phyloP scores from a whole-genome alignment of 1,140 invertebrate species.

The Drosophila kanapiae region DNA sequence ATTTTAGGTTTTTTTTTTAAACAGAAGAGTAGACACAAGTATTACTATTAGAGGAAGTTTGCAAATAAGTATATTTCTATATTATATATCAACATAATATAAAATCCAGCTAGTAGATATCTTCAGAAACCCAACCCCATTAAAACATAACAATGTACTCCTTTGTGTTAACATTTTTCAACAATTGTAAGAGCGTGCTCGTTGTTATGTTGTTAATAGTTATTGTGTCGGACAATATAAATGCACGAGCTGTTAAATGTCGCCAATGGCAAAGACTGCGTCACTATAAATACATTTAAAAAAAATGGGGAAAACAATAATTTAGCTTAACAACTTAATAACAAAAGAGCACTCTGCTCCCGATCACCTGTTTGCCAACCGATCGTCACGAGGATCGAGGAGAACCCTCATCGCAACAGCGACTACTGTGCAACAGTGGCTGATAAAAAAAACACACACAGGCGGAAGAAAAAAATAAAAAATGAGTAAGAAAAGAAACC shows the following conservation, averaged over 20 bases:
- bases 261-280: slow-evolving; percentile 43
- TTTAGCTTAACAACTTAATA: slow-evolving; percentile 82
- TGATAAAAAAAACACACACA: slow-evolving; percentile 5
- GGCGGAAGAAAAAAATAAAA: slow-evolving; percentile 7
- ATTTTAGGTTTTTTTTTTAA: background rate
- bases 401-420: slow-evolving; percentile 45
- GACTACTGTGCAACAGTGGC: slow-evolving; percentile 36
- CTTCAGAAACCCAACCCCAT: too few relatives aligned
- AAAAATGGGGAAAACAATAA: slow-evolving; percentile 61
- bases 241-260: slow-evolving; percentile 75
- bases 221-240: slow-evolving; percentile 62
- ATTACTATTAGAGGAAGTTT: background rate
- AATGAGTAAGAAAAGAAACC: slow-evolving; percentile 2
- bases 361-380: slow-evolving; percentile 49
- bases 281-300: slow-evolving; percentile 28
- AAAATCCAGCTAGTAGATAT: background rate
- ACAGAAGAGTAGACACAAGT: too few relatives aligned
- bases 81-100: too few relatives aligned
- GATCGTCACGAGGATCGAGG: slow-evolving; percentile 25
- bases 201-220: slow-evolving; percentile 28
- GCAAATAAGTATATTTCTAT: background rate
- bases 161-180: slow-evolving; percentile 25
- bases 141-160: slow-evolving; percentile 1
- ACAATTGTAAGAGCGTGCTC: slow-evolving; percentile 25
- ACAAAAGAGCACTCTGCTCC: slow-evolving; percentile 54